Base-by-base conservation (phyloP, 2,797 vertebrate genomes). In the Graptemys geographica region DNA sequence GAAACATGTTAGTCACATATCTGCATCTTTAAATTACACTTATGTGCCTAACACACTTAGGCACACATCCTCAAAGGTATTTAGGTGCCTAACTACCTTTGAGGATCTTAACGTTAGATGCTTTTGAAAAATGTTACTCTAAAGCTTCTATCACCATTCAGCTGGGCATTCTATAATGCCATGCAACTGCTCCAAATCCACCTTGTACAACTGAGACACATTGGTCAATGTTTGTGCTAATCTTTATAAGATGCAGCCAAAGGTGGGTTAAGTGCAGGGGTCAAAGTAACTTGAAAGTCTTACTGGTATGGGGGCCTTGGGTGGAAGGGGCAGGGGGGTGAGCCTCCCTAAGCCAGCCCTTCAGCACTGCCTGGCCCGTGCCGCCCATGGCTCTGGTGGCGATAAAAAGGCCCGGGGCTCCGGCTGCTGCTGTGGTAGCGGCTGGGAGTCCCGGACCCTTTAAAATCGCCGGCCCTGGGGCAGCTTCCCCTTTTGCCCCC, bases 381-480 rank as follows among this genome's bases (percentile, higher is more conserved):
- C 53, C 8, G 8, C 19, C 53, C 8, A 1, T 3, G 53, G 53
- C 53, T 55, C 53, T 8, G 53, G 53, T 0, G 21, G 3, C 21
- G 1, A 55, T 55, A 23, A 55, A 55, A 55, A 21, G 21, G 53
- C 53, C 19, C 4, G 21, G 21, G 53, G 3, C 53, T 55, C 53
- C 1, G 4, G 53, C 53, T 19, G 16, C 53, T 53, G 53, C 53
- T 53, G 53, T 3, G 8, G 18, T 53, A 53, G 53, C 8, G 19
- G 19, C 53, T 19, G 19, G 53, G 19, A 53, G 7, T 8, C 53
- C 21, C 8, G 4, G 53, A 23, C 53, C 53, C 53, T 55, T 55
- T 55, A 23, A 55, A 55, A 55, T 55, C 21, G 8, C 53, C 8
- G 3, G 53, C 21, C 53, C 52, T 3, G 4, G 53, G 21, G 53